Evolutionary conservation across 92 coral and sea anemone genomes (phyloP).

Genomic region (Isaurus tuberculatus): DNA sequence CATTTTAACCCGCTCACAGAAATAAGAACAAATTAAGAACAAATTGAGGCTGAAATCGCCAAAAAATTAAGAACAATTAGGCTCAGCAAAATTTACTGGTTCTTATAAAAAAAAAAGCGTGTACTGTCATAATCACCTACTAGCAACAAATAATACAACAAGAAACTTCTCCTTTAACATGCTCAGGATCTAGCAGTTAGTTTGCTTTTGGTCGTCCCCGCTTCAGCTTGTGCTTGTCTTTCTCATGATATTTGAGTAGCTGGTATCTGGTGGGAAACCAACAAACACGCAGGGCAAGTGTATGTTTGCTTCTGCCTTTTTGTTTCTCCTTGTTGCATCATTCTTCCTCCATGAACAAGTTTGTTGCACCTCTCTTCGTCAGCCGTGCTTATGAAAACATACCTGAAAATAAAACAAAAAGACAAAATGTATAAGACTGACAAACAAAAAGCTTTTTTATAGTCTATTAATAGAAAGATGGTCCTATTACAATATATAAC

Average conservation of each 20-base stretch:
- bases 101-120: too few species aligned
- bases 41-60: too few species aligned
- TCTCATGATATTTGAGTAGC: background rate
- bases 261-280: background rate
- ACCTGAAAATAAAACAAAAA: background rate
- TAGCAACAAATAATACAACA: too few species aligned
- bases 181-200: too few species aligned
- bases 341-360: conserved; percentile 4
- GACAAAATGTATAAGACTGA: conserved; percentile 1
- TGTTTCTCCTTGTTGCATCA: background rate
- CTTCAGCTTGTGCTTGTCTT: too few species aligned
- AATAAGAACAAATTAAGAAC: too few species aligned
- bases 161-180: too few species aligned
- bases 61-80: too few species aligned
- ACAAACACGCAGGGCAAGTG: background rate
- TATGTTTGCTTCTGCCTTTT: background rate
- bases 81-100: too few species aligned
- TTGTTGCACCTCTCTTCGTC: background rate
- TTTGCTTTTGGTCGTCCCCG: too few species aligned
- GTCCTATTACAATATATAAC: background rate
- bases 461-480: background rate
- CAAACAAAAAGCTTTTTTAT: background rate
- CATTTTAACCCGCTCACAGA: too few species aligned
- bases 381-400: background rate
- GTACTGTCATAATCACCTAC: too few species aligned